Percentiles rank a stretch among this genome's conserved stretches.
Conservation (phyloP, 2,888 invertebrate genomes). For the Acholoe squamosa region DNA sequence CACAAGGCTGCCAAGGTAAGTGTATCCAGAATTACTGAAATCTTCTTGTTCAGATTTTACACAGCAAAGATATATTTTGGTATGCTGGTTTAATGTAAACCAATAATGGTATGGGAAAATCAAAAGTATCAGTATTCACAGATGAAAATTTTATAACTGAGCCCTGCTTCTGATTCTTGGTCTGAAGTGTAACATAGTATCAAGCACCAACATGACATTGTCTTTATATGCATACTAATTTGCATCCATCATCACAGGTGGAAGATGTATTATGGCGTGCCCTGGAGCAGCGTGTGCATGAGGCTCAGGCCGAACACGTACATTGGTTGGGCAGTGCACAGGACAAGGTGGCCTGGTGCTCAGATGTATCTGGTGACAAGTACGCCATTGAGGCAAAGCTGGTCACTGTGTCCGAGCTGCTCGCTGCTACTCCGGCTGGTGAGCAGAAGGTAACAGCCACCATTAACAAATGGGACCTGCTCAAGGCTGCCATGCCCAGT, state of each 20-base stretch:
- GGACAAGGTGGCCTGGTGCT: constrained; percentile 94
- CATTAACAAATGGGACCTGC: constrained; percentile 88
- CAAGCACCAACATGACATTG: too few species aligned
- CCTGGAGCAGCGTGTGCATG: constrained; percentile 93
- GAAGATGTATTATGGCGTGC: constrained; percentile 87
- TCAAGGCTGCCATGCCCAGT: constrained; percentile 75
- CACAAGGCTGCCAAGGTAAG: constrained; percentile 91
- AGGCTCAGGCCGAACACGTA: constrained; percentile 91
- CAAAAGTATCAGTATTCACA: too few species aligned
- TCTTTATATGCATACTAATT: neutral
- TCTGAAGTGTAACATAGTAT: too few species aligned
- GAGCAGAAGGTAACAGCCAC: constrained; percentile 87
- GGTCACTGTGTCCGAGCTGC: constrained; percentile 85
- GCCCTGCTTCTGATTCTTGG: too few species aligned
- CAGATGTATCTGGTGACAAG: constrained; percentile 91
- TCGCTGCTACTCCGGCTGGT: constrained; percentile 87
- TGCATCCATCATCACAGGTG: constrained; percentile 69
- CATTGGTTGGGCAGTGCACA: constrained; percentile 91
- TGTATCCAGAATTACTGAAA: too few species aligned
- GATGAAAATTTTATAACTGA: too few species aligned
- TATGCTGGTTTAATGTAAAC: too few species aligned
- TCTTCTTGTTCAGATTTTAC: too few species aligned
- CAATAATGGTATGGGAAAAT: too few species aligned
- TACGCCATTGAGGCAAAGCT: constrained; percentile 95
- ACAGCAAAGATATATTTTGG: too few species aligned